Base-by-base conservation (phyloP, 1,140 invertebrate species). In the Drosophila quadrilineata region DNA sequence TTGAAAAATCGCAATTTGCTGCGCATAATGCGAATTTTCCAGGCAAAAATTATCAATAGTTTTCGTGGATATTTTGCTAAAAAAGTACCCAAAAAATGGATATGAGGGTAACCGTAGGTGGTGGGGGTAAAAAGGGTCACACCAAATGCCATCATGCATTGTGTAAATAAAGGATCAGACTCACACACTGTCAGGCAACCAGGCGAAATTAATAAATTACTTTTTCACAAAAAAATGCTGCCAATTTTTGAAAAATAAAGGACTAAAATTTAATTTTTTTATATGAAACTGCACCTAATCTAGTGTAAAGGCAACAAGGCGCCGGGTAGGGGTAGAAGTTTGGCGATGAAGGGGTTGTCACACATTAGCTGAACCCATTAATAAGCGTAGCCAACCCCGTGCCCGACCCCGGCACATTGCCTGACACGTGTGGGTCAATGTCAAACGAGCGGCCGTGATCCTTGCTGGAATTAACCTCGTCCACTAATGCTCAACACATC, bases 171-270 rank as follows among this genome's bases (percentile, higher is more conserved):
- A 79, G 79, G 73, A 88, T 86, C 76, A 75, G 75, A 22, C 41
- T 53, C 64, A 59, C 69, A 84, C n/a, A 86, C 80, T 86, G 80
- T 84, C 70, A 77, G 71, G 75, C 58, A 63, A 59, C 70, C 65
- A 74, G 76, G 80, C 57, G 68, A 88, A 88, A 88, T 87, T 87
- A 75, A 87, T 87, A 87, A 87, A 87, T 87, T 87, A 77, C 71
- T 73, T 75, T 82, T 73, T 71, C 52, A 50, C 40, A 43, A 43
- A 79, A 68, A 71, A 59, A 52, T 60, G 43, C 68, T 84, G 70
- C 65, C 86, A 88, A 88, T 79, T 88, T 87, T 87, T 85, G 59
- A 85, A 53, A 77, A 73, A 68, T 68, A 29, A 41, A 21, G 57
- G 46, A 58, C 41, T 40, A 53, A 66, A 77, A 79, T 73, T 73